phyloP scores from a whole-genome alignment of 2,888 invertebrate genomes.

The Coelinius sp. region DNA sequence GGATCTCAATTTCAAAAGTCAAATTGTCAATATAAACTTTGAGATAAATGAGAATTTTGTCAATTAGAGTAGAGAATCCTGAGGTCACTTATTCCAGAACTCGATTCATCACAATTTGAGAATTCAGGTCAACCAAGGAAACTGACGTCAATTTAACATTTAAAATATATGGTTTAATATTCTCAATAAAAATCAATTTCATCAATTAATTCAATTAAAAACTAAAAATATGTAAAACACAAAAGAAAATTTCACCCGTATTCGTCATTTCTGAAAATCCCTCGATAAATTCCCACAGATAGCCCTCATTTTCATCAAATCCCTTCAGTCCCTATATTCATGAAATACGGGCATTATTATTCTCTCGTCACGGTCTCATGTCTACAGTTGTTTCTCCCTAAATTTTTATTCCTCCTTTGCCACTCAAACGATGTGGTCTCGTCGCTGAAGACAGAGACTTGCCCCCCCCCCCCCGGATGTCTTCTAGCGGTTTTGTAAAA shows the following conservation, averaged over 20 bases:
- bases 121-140: not conserved
- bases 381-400: slow-evolving; percentile 29
- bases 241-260: not conserved
- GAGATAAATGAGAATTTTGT: not conserved
- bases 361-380: slow-evolving; percentile 31
- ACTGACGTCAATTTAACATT: not conserved
- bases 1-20: not conserved
- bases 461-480: slow-evolving; percentile 22
- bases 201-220: no score
- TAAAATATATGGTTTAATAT: not conserved
- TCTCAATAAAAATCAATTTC: not conserved
- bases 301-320: slow-evolving; percentile 8
- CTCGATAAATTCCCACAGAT: not conserved
- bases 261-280: not conserved
- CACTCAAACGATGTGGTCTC: slow-evolving; percentile 1
- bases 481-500: not conserved
- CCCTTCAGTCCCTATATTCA: not conserved
- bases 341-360: slow-evolving; percentile 28
- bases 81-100: not conserved
- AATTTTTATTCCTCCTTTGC: not conserved
- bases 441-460: not conserved
- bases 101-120: not conserved
- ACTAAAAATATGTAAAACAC: not conserved
- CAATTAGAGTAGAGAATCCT: slow-evolving; percentile 5
- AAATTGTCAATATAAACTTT: not conserved